These are phyloP conservation scores for Brevipalpus yothersi DNA, from an alignment of 1,140 invertebrate species.

Conservation along the genomic window DNA sequence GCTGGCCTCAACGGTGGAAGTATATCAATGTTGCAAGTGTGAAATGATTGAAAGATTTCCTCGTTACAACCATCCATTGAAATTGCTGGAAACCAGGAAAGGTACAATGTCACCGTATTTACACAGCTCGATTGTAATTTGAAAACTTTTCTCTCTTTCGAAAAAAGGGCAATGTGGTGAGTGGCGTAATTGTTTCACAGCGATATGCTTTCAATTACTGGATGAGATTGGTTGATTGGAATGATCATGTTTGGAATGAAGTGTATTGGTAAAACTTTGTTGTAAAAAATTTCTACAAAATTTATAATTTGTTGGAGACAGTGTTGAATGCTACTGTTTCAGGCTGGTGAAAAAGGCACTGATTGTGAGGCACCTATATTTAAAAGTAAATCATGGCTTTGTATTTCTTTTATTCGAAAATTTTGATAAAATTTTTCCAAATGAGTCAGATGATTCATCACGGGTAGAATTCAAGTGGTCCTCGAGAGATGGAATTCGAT, in stretches of 20 bases:
- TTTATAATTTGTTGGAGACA: no score
- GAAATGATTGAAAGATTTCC: conserved; percentile 17
- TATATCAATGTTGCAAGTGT: conserved; percentile 30
- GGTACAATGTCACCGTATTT: neutral
- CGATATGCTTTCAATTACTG: conserved; percentile 60
- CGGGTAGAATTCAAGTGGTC: no score
- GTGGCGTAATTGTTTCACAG: conserved; percentile 82
- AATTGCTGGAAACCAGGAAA: conserved; percentile 45
- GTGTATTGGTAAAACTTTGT: conserved; percentile 28
- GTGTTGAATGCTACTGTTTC: no score
- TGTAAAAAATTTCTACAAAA: no score
- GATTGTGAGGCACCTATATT: no score
- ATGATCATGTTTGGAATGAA: conserved; percentile 97
- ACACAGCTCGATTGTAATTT: neutral
- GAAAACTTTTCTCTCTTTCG: neutral
- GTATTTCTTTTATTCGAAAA: no score
- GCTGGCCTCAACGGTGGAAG: conserved; percentile 23
- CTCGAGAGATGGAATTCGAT: no score
- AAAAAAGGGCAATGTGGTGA: conserved; percentile 64
- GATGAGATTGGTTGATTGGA: conserved; percentile 49
- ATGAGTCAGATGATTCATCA: no score
- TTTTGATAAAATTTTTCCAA: no score
- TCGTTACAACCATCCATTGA: conserved; percentile 29
- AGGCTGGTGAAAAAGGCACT: no score
- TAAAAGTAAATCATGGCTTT: no score